A percentile compares a stretch with the other conserved stretches of the same genome.
phyloP scores from a whole-genome alignment of 2,888 invertebrate species.

The Podotricha telesiphe region DNA sequence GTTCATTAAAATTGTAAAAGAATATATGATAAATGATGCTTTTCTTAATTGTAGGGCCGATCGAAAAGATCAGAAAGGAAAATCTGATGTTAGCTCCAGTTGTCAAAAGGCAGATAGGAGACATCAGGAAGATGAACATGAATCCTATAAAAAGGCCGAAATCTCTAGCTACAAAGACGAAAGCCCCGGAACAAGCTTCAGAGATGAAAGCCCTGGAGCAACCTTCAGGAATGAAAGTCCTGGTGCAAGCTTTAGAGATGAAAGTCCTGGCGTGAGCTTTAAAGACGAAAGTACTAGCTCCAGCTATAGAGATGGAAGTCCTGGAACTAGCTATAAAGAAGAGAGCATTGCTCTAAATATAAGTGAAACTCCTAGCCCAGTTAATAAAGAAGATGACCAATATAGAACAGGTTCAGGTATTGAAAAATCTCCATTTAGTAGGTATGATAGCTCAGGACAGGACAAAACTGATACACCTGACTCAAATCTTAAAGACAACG shows the following conservation, averaged over 20 bases:
- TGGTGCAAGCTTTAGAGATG: conserved; percentile 30
- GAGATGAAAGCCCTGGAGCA: conserved; percentile 33
- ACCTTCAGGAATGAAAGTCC: conserved; percentile 28
- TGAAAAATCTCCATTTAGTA: background rate
- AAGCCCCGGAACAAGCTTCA: conserved; percentile 32
- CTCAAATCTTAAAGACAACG: conserved; percentile 16
- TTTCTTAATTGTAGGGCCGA: conserved; percentile 15
- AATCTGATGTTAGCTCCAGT: conserved; percentile 19
- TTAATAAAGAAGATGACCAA: conserved; percentile 23
- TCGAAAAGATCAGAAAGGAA: conserved; percentile 16
- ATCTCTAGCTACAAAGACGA: conserved; percentile 29
- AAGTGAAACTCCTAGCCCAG: conserved; percentile 18
- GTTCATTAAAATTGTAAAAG: background rate
- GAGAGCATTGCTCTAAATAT: conserved; percentile 26
- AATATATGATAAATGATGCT: background rate
- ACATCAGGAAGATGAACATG: conserved; percentile 4
- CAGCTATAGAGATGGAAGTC: conserved; percentile 31
- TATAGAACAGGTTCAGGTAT: background rate
- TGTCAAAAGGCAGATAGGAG: conserved; percentile 1
- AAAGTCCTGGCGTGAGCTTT: conserved; percentile 22
- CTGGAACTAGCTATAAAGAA: conserved; percentile 29
- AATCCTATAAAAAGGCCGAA: conserved; percentile 8
- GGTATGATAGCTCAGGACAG: background rate
- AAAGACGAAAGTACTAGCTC: conserved; percentile 27
- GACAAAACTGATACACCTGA: conserved; percentile 5